Base-by-base conservation (phyloP, 1,140 invertebrate genomes). In the Drosophila arawakana region DNA sequence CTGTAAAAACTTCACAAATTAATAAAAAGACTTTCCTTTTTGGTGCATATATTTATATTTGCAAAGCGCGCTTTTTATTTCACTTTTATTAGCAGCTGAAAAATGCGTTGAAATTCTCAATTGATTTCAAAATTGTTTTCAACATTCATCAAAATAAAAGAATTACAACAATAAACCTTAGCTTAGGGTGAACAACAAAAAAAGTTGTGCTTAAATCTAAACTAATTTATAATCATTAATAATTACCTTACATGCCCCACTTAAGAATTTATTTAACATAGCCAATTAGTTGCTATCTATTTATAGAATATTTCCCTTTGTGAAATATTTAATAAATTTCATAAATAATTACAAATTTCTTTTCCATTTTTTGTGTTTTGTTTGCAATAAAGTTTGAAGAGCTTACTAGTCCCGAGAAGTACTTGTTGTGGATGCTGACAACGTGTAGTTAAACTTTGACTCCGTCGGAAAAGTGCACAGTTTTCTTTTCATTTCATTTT, bases 161-260 rank as follows among this genome's bases (percentile, higher is more conserved):
- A 83, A 77, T 57, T 76, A 62, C 81, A 83, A 89, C 83, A 88
- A 61, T 52, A 57, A 86, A 78, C 6, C 82, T 85, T 85, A 86
- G 41, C 46, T 52, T 78, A 84, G 39, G 13, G 13, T 73, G 49
- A 44, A 75, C 61, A 84, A 70, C 50, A 68, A 68, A 67, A 55
- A 55, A 67, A 72, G 57, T 55, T 37, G 57, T 72, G 54, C 68
- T 71, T 76, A 72, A 73, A 25, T 11, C 39, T 84, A 77, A 43
- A 35, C 44, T 76, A 58, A 67, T 47, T 58, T 63, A 63, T 63
- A 66, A 47, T 60, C 41, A 58, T 54, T 41, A 55, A 43, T 62
- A 61, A 59, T 54, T 62, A 59, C 68, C 43, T 43, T 63, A 68
- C 61, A 43, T 54, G 35, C 46, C 58, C 59, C 35, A 39, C 18